Evolutionary conservation across 2,888 invertebrate species (phyloP).

Genomic region (Aspidapion aeneum): DNA sequence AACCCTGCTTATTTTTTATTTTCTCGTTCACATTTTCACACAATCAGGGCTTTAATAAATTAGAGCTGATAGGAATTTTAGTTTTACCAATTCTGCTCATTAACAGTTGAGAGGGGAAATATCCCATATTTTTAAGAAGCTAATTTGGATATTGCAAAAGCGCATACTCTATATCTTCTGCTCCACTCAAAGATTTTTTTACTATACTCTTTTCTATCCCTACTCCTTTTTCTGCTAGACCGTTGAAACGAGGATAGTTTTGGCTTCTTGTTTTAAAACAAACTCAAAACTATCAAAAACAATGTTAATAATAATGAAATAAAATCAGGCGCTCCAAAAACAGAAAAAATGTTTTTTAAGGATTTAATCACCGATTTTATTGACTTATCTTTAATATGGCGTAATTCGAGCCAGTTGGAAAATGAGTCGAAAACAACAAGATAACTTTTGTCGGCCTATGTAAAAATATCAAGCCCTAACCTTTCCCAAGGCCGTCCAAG

Average conservation of each 20-base stretch:
- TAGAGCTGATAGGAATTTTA: slow-evolving; percentile 15
- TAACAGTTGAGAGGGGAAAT: slow-evolving; percentile 12
- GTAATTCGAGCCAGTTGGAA: slow-evolving; percentile 21
- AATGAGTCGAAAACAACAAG: slow-evolving; percentile 19
- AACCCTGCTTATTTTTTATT: background rate
- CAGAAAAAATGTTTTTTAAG: slow-evolving; percentile 14
- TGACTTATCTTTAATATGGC: slow-evolving; percentile 16
- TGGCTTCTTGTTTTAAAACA: slow-evolving; percentile 14
- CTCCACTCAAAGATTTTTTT: background rate
- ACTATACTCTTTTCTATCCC: slow-evolving; percentile 8
- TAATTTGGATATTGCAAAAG: background rate
- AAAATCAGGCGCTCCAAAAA: slow-evolving; percentile 16
- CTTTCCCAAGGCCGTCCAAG: slow-evolving; percentile 20
- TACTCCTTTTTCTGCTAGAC: slow-evolving; percentile 8
- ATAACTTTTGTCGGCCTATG: slow-evolving; percentile 14
- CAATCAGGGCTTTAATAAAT: slow-evolving; percentile 12
- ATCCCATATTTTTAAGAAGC: background rate
- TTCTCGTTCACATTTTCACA: slow-evolving; percentile 5
- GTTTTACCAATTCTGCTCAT: slow-evolving; percentile 16
- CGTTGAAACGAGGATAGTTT: slow-evolving; percentile 13
- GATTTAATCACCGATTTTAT: slow-evolving; percentile 12
- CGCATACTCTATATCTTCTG: background rate
- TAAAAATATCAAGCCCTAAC: slow-evolving; percentile 21
- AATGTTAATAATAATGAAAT: background rate
- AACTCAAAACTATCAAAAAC: background rate